Evolutionary conservation across 2,797 vertebrate species (phyloP).

Genomic region (Schizopygopsis pylzovi): DNA sequence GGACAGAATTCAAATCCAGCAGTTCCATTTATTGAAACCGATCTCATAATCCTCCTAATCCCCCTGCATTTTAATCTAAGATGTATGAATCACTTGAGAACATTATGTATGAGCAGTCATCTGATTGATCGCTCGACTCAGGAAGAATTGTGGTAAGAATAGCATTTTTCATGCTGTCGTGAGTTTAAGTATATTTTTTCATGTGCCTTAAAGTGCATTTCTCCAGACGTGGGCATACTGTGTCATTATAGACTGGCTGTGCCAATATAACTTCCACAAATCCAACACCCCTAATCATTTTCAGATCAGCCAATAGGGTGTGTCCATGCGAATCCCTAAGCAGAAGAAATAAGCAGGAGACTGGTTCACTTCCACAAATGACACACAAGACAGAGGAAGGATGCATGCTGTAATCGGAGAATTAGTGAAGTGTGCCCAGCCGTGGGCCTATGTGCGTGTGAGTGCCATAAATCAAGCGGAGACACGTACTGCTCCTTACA

Average conservation of each 20-base stretch:
- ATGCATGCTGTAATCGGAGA: conserved; percentile 31
- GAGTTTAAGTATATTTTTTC: conserved; percentile 3
- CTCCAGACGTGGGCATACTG: conserved; percentile 31
- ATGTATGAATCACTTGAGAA: conserved; percentile 33
- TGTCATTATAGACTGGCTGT: conserved; percentile 51
- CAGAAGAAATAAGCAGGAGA: conserved; percentile 38
- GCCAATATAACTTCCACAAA: conserved; percentile 44
- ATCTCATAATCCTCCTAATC: conserved; percentile 27
- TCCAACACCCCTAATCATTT: conserved; percentile 55
- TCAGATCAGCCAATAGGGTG: conserved; percentile 51
- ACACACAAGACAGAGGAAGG: not conserved
- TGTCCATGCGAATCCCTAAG: conserved; percentile 40
- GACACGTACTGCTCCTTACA: conserved; percentile 43
- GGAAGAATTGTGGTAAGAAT: conserved; percentile 28
- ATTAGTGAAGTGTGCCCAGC: conserved; percentile 42
- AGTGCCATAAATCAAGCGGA: conserved; percentile 30
- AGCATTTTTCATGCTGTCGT: conserved; percentile 19
- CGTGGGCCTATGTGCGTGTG: conserved; percentile 28
- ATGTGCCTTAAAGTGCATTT: conserved; percentile 19
- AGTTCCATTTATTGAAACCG: conserved; percentile 27
- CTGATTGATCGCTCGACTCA: conserved; percentile 18
- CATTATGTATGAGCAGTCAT: conserved; percentile 18
- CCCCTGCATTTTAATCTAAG: conserved; percentile 17
- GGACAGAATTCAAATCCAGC: not conserved
- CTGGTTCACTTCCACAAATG: not conserved